phyloP scores from a whole-genome alignment of 2,888 invertebrate species.

The Philereme vetulata region DNA sequence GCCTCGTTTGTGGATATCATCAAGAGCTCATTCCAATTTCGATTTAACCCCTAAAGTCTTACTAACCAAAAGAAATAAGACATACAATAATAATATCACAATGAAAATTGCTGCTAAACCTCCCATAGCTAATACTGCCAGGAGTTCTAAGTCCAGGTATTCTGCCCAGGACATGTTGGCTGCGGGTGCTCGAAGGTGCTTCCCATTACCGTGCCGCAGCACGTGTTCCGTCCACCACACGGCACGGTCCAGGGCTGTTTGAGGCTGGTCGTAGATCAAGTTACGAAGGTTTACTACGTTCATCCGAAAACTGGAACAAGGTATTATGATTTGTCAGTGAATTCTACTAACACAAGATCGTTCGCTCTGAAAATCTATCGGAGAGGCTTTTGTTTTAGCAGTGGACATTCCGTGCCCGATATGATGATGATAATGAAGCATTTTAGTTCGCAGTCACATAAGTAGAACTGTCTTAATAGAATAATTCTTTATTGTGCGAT shows the following conservation, averaged over 20 bases:
- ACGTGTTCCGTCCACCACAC: constrained; percentile 79
- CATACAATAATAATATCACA: background rate
- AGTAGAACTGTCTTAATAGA: too few relatives aligned
- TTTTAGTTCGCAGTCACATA: too few relatives aligned
- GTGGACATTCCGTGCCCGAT: too few relatives aligned
- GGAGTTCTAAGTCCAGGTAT: constrained; percentile 49
- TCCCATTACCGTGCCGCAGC: constrained; percentile 62
- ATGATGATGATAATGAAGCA: too few relatives aligned
- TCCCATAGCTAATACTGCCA: constrained; percentile 3
- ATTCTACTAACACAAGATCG: too few relatives aligned
- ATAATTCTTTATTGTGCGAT: too few relatives aligned
- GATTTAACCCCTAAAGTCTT: background rate
- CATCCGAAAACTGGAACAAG: constrained; percentile 12
- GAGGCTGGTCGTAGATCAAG: constrained; percentile 28
- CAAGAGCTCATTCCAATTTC: background rate
- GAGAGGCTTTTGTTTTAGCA: too few relatives aligned
- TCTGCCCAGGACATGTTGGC: constrained; percentile 49
- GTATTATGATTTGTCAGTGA: background rate
- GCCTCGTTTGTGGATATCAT: too few relatives aligned
- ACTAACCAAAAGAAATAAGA: background rate
- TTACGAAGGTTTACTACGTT: constrained; percentile 11
- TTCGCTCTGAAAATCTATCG: too few relatives aligned
- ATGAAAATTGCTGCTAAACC: background rate
- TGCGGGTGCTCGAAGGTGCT: constrained; percentile 61
- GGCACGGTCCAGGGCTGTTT: constrained; percentile 47